Percentiles rank a stretch among this genome's conserved stretches.
phyloP scores from a whole-genome alignment of 2,888 invertebrate species.

The Encarsia formosa region DNA sequence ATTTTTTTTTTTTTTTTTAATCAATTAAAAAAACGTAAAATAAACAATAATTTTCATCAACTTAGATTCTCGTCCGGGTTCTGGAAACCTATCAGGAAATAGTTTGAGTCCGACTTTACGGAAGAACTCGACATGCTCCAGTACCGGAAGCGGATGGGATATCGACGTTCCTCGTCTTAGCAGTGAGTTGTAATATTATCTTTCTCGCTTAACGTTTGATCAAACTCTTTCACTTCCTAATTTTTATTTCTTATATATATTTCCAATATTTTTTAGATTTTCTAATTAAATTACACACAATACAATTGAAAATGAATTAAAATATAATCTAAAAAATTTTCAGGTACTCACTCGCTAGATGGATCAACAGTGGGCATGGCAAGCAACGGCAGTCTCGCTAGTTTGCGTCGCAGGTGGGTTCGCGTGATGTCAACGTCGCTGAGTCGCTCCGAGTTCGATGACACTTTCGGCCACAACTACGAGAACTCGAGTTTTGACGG shows the following conservation, averaged over 20 bases:
- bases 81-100: conserved; percentile 44
- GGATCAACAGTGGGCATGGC: conserved; percentile 35
- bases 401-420: conserved; percentile 56
- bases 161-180: conserved; percentile 37
- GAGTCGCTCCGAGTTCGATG: conserved; percentile 50
- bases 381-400: conserved; percentile 54
- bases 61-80: conserved; percentile 41
- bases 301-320: no score
- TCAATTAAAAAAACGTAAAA: no score
- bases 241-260: no score
- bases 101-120: conserved; percentile 36
- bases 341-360: conserved; percentile 46
- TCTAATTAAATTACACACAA: no score
- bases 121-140: conserved; percentile 45
- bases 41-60: not conserved
- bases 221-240: no score
- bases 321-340: not conserved
- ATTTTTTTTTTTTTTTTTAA: no score
- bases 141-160: conserved; percentile 45
- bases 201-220: no score
- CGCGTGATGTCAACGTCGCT: conserved; percentile 57
- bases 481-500: conserved; percentile 29
- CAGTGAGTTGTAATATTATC: no score
- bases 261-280: no score
- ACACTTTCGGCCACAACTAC: conserved; percentile 39